These are phyloP conservation scores for Junonia oenone DNA, from an alignment of 2,888 invertebrate species.

Conservation along the genomic window DNA sequence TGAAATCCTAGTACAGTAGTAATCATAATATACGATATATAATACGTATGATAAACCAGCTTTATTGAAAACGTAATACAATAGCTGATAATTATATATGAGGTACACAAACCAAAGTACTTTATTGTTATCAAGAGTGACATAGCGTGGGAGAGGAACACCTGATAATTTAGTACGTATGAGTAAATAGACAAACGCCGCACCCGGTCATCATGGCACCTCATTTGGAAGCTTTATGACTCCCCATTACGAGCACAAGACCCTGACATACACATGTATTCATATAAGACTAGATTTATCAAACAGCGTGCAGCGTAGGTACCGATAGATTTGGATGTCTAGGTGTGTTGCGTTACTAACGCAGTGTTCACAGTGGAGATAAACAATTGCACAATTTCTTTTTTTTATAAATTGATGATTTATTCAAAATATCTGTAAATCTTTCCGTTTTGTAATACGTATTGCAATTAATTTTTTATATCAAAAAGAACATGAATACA, in stretches of 20 bases:
- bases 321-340: not conserved
- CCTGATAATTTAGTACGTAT: constrained; percentile 26
- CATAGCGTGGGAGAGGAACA: constrained; percentile 31
- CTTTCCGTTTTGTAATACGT: no score
- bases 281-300: not conserved
- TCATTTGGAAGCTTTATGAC: constrained; percentile 21
- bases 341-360: not conserved
- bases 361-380: not conserved
- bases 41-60: not conserved
- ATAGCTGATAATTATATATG: not conserved
- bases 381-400: not conserved
- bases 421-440: no score
- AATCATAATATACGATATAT: not conserved
- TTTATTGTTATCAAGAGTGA: constrained; percentile 28
- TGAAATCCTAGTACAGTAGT: not conserved
- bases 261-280: not conserved
- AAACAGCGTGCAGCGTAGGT: not conserved
- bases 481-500: no score
- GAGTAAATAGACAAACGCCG: constrained; percentile 1
- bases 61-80: not conserved
- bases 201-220: constrained; percentile 9
- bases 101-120: not conserved
- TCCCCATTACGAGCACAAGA: constrained; percentile 9
- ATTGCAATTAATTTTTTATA: no score
- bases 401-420: no score